Percentiles rank a stretch among this genome's conserved stretches.
phyloP scores from a whole-genome alignment of 2,113 vertebrate species.

The Boulengeromyrus knoepffleri region DNA sequence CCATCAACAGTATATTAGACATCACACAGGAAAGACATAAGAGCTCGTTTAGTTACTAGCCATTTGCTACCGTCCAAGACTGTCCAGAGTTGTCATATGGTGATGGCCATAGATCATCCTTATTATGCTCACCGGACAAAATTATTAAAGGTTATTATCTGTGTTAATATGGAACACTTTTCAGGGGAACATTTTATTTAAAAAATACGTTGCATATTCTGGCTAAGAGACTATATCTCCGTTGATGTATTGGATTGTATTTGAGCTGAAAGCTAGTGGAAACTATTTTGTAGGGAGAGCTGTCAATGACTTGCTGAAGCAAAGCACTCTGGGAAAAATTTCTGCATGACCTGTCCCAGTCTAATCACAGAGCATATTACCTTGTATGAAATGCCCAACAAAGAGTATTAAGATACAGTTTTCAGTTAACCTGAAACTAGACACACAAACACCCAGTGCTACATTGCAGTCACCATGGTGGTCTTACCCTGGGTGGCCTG shows the following conservation, averaged over 20 bases:
- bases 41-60: not conserved
- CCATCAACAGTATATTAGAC: conserved; percentile 21
- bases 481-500: conserved; percentile 82
- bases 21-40: not conserved
- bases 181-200: not conserved
- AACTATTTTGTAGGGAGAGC: not conserved
- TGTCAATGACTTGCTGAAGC: not conserved
- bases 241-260: not conserved
- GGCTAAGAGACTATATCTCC: not conserved
- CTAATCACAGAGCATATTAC: not conserved
- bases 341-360: not conserved
- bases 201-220: not conserved
- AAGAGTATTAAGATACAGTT: not conserved
- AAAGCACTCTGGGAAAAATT: not conserved
- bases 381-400: not conserved
- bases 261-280: not conserved
- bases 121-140: not conserved
- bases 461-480: not conserved
- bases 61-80: not conserved
- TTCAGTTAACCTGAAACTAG: not conserved
- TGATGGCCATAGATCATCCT: not conserved
- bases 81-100: not conserved
- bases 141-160: not conserved
- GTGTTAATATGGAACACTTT: not conserved
- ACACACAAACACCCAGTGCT: not conserved